Evolutionary conservation across 2,113 vertebrate genomes (phyloP).

Genomic region (Mobula hypostoma): DNA sequence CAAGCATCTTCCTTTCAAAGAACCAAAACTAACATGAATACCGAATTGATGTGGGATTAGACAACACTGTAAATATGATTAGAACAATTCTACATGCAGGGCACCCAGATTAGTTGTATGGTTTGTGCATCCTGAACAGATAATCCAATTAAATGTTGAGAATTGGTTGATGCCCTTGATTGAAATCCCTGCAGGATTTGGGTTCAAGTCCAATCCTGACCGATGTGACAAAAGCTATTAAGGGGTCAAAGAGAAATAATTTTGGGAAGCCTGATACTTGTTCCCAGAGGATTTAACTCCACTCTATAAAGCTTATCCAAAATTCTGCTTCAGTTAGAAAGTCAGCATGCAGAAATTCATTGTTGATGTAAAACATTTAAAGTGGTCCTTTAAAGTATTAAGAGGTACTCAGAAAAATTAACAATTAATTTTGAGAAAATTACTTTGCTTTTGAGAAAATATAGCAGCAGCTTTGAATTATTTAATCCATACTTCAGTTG

Average conservation of each 20-base stretch:
- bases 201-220: conserved; percentile 16
- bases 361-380: background rate
- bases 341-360: background rate
- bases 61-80: conserved; percentile 15
- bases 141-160: conserved; percentile 32
- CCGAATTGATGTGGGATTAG: background rate
- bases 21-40: background rate
- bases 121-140: conserved; percentile 2
- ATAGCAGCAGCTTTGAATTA: background rate
- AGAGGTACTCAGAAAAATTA: background rate
- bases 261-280: background rate
- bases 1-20: background rate
- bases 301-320: background rate
- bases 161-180: conserved; percentile 6
- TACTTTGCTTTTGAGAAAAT: background rate
- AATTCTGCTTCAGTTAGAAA: background rate
- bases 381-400: background rate
- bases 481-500: background rate
- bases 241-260: conserved; percentile 7
- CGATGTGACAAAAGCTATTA: conserved; percentile 19
- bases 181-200: background rate
- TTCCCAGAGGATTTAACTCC: background rate
- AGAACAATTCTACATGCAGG: background rate
- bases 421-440: background rate
- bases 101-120: background rate